phyloP scores from a whole-genome alignment of 2,797 vertebrate species.

The Pseudochirops cupreus region DNA sequence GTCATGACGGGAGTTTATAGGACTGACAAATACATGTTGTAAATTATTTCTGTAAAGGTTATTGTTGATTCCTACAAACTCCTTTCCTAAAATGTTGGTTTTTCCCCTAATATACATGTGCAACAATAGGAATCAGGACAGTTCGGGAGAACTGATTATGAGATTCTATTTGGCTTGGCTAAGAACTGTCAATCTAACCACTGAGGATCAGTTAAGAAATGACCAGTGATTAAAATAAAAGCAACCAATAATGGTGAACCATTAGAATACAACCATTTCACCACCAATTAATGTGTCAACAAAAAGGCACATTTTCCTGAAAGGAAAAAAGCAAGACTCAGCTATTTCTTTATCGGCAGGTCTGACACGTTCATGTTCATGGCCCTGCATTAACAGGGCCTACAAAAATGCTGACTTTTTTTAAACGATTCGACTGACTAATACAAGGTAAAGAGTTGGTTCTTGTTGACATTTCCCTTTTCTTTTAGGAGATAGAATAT shows the following conservation, averaged over 20 bases:
- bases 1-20: conserved; percentile 4
- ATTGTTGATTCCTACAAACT: not conserved
- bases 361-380: conserved; percentile 46
- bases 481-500: conserved; percentile 53
- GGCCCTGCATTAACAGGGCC: conserved; percentile 38
- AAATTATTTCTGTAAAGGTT: conserved; percentile 20
- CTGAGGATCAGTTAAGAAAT: not conserved
- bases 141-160: not conserved
- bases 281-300: conserved; percentile 53
- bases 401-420: conserved; percentile 60
- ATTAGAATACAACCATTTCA: conserved; percentile 60
- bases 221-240: conserved; percentile 1
- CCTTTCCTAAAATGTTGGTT: not conserved
- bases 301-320: conserved; percentile 62
- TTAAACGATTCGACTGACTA: conserved; percentile 38
- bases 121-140: not conserved
- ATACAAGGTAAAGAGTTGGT: conserved; percentile 48
- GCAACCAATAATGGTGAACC: conserved; percentile 3
- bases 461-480: conserved; percentile 12
- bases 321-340: conserved; percentile 59
- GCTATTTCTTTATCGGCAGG: conserved; percentile 56
- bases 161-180: not conserved
- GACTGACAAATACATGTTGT: conserved; percentile 20
- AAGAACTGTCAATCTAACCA: not conserved
- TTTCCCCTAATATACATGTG: not conserved